Base-by-base conservation (phyloP, 2,113 vertebrate genomes). In the Propithecus coquereli region DNA sequence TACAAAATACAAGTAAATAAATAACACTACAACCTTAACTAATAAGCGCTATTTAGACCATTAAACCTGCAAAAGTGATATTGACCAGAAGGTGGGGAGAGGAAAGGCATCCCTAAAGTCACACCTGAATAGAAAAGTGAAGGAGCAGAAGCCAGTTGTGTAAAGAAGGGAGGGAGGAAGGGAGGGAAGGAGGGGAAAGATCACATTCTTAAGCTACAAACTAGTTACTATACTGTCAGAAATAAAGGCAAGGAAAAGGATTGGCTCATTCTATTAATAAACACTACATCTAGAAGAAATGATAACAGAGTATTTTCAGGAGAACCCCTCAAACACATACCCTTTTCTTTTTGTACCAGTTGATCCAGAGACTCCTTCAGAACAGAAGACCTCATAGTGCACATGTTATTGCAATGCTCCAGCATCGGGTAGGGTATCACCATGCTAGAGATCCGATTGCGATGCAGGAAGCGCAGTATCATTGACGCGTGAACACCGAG, bases 361-460 rank as follows among this genome's bases (percentile, higher is more conserved):
- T 98, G 99, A 17, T 99, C 99, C 96, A 99, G 92, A 88, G 98
- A 99, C 89, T 99, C 99, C 98, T 99, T 99, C 45, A 99, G 96
- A 25, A 99, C 99, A 3, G 99, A 99, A 0, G 99, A 99, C 52
- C 99, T 98, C 99, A 99, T 99, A 63, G 99, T 99, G 66, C 99
- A 99, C 98, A 99, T 99, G 84, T 99, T 99, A 92, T 99, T 99
- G 98, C 99, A 99, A 97, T 99, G 99, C 79, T 99, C 99, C 98
- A 99, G 74, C 94, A 99, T 94, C 0, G 99, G 99, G 98, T 99
- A 99, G 0, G 99, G 99, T 96, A 99, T 99, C 96, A 98, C 98
- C 34, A 97, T 98, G 61, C 99, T 99, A 25, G 99, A 99, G 96
- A 99, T 99, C 30, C 99, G 99, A 96, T 99, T 99, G 43, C 99